Evolutionary conservation across 1,140 invertebrate genomes (phyloP).

Genomic region (Tribolium castaneum): DNA sequence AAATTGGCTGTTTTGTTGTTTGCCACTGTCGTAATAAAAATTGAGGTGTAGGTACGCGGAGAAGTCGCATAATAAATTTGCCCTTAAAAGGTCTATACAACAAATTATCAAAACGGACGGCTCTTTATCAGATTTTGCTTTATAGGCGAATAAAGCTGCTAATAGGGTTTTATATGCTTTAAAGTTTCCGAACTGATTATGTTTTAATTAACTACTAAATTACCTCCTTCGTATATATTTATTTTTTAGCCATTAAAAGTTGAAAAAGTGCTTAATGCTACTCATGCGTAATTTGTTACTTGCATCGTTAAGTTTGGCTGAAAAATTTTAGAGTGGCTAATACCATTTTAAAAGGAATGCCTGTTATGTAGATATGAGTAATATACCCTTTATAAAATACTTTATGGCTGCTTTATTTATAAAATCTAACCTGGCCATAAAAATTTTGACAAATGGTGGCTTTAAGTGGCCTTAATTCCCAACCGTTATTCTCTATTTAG

Average conservation of each 20-base stretch:
- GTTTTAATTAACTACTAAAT: constrained; percentile 27
- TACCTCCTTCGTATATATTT: constrained; percentile 7
- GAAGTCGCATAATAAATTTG: background rate
- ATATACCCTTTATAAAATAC: background rate
- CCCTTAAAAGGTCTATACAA: constrained; percentile 4
- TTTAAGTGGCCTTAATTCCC: background rate
- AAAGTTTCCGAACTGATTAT: constrained; percentile 23
- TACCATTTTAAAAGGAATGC: background rate
- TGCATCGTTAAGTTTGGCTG: background rate
- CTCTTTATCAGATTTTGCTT: constrained; percentile 14
- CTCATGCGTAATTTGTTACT: constrained; percentile 20
- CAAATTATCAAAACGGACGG: constrained; percentile 17
- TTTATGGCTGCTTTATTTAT: background rate
- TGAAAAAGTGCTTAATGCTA: constrained; percentile 12
- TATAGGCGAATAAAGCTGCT: constrained; percentile 17
- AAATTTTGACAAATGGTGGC: background rate
- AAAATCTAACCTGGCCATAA: background rate
- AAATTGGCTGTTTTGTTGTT: no score
- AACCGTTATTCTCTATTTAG: background rate
- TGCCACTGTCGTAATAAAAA: no score
- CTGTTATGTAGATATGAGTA: background rate
- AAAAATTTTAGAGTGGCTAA: background rate
- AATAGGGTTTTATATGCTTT: constrained; percentile 20
- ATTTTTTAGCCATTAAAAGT: background rate
- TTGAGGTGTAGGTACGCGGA: no score